A percentile compares a stretch with the other conserved stretches of the same genome.
These are phyloP conservation scores for Hyles vespertilio DNA, from an alignment of 1,140 invertebrate species.

Conservation along the genomic window DNA sequence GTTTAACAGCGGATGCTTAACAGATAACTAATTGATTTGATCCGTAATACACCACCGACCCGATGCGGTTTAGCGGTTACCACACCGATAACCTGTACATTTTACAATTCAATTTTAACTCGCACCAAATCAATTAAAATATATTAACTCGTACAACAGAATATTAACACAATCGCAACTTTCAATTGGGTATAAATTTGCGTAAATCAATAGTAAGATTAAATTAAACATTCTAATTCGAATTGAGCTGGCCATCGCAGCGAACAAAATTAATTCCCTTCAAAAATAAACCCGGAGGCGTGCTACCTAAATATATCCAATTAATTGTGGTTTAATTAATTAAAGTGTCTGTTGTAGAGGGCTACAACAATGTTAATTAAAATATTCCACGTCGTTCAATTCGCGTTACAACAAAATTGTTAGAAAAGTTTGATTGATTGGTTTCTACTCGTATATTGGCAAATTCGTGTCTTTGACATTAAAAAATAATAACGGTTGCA, in stretches of 20 bases:
- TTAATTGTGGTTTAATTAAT: slow-evolving; percentile 26
- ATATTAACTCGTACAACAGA: background rate
- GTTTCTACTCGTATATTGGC: no score
- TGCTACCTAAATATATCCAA: slow-evolving; percentile 20
- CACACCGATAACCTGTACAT: no score
- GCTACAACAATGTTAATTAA: slow-evolving; percentile 14
- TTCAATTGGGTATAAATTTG: slow-evolving; percentile 1
- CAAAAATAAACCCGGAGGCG: slow-evolving; percentile 19
- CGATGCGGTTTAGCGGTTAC: no score
- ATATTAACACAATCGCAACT: background rate
- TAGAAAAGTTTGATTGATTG: no score
- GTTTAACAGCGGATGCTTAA: no score
- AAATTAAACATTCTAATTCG: slow-evolving; percentile 10
- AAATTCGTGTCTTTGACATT: no score
- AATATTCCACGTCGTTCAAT: slow-evolving; percentile 1
- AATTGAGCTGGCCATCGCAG: slow-evolving; percentile 13
- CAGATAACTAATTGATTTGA: no score
- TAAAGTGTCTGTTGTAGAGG: slow-evolving; percentile 13
- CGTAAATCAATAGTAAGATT: slow-evolving; percentile 10
- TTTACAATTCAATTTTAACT: background rate
- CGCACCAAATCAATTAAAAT: background rate
- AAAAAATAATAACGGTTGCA: no score
- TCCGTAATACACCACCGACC: no score
- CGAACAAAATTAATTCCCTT: slow-evolving; percentile 18
- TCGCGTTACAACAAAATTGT: no score